Conservation (phyloP, 2,797 vertebrate species). For the Poecile montanus region DNA sequence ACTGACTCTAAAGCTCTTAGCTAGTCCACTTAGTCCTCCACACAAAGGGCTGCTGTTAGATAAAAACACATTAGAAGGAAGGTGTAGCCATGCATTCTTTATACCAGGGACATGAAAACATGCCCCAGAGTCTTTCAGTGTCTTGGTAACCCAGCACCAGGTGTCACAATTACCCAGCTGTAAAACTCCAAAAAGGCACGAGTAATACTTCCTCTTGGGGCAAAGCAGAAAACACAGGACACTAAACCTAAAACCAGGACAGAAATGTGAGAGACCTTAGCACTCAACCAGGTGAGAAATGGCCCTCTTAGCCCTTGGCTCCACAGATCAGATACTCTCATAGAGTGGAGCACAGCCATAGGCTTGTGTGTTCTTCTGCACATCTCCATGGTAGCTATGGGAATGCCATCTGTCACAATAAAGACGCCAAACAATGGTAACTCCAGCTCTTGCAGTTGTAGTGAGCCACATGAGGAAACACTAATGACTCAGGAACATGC, state of each 20-base stretch:
- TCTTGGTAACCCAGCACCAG: neutral
- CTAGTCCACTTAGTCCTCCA: neutral
- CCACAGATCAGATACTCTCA: neutral
- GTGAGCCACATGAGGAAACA: neutral
- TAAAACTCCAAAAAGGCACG: neutral
- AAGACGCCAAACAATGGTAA: neutral
- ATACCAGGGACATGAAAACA: neutral
- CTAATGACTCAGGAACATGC: neutral
- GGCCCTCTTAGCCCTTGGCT: neutral
- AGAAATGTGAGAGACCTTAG: neutral
- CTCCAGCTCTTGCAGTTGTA: neutral
- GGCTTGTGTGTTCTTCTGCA: neutral
- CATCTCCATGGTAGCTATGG: neutral
- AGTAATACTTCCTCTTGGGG: neutral
- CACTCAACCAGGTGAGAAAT: neutral
- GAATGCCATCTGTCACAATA: neutral
- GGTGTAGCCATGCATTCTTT: neutral
- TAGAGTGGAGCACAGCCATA: accelerated
- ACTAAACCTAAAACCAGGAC: neutral
- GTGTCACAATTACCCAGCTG: neutral
- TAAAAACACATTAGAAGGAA: neutral
- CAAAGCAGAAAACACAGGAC: neutral
- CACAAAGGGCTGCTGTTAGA: neutral
- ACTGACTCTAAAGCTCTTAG: neutral
- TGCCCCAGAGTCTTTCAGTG: neutral